Percentiles rank a stretch among this genome's conserved stretches.
Evolutionary conservation across 2,888 invertebrate genomes (phyloP).

Genomic region (Fabriciana adippe): DNA sequence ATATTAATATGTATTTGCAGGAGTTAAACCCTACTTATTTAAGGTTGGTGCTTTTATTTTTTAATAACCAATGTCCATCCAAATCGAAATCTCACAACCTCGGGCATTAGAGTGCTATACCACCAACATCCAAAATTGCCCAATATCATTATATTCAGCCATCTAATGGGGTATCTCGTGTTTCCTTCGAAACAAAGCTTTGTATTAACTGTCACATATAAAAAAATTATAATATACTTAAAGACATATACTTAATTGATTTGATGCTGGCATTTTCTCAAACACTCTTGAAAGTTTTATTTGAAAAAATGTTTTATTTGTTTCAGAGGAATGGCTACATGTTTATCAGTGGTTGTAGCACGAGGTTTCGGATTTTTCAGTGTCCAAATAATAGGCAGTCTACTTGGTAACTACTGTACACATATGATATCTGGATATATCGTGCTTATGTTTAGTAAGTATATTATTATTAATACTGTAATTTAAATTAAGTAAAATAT

Average conservation of each 20-base stretch:
- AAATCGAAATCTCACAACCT: too few species aligned
- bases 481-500: not conserved
- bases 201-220: too few species aligned
- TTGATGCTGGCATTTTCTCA: too few species aligned
- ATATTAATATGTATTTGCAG: slow-evolving; percentile 66
- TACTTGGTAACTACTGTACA: slow-evolving; percentile 58
- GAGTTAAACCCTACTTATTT: slow-evolving; percentile 71
- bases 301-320: not conserved
- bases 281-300: not conserved
- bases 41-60: slow-evolving; percentile 48
- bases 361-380: slow-evolving; percentile 70
- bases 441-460: slow-evolving; percentile 59
- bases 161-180: too few species aligned
- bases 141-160: too few species aligned
- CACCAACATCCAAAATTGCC: too few species aligned
- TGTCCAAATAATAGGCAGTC: slow-evolving; percentile 63
- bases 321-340: slow-evolving; percentile 70
- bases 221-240: too few species aligned
- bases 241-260: too few species aligned
- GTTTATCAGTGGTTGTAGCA: slow-evolving; percentile 67
- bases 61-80: too few species aligned
- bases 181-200: too few species aligned
- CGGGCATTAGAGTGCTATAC: too few species aligned
- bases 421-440: slow-evolving; percentile 62
- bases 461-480: not conserved